Evolutionary conservation across 2,888 invertebrate genomes (phyloP).

Genomic region (Pardosa pseudoannulata): DNA sequence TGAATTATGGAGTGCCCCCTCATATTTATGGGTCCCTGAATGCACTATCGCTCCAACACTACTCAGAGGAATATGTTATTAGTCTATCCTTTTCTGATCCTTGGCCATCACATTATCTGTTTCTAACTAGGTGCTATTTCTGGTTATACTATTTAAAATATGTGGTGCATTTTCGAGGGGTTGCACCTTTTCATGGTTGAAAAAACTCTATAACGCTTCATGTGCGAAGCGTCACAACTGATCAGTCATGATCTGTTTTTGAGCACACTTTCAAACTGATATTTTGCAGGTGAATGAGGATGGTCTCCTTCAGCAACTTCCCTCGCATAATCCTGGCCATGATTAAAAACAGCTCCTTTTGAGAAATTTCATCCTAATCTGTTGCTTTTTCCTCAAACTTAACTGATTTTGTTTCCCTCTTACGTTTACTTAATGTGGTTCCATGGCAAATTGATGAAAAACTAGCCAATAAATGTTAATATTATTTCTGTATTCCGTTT

Average conservation of each 20-base stretch:
- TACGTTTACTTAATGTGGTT: no score
- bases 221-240: neutral
- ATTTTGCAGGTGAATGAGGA: neutral
- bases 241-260: conserved; percentile 21
- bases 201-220: neutral
- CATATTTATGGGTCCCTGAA: conserved; percentile 4
- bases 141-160: neutral
- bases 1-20: neutral
- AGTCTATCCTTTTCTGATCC: neutral
- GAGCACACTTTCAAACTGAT: neutral
- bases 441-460: neutral
- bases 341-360: conserved; percentile 5
- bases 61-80: conserved; percentile 4
- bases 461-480: neutral
- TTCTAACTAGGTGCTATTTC: neutral
- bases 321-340: conserved; percentile 8
- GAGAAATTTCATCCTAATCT: neutral
- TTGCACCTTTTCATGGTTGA: neutral
- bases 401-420: neutral
- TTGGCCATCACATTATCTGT: neutral
- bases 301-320: neutral
- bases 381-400: neutral
- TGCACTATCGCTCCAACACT: conserved; percentile 5
- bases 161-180: neutral
- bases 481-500: conserved; percentile 7